Conservation (phyloP, 2,113 vertebrate genomes). For the Gymnarchus niloticus region DNA sequence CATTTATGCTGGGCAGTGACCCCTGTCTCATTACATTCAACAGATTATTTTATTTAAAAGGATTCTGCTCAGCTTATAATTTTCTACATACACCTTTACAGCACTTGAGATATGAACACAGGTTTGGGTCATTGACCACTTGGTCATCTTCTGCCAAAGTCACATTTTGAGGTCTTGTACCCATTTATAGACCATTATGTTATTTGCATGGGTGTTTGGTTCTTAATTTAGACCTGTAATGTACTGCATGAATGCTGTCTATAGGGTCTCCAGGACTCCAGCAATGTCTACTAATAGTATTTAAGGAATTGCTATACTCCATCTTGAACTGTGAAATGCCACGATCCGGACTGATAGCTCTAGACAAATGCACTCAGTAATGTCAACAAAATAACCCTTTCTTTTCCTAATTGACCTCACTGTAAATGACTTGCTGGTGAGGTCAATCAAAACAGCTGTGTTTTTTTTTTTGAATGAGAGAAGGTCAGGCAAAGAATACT, state of each 20-base stretch:
- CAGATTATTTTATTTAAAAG: background rate
- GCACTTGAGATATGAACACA: background rate
- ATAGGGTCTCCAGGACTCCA: background rate
- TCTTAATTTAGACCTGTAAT: background rate
- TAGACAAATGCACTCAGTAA: background rate
- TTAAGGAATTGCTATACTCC: background rate
- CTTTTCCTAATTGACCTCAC: background rate
- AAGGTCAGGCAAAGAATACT: background rate
- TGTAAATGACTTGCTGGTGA: background rate
- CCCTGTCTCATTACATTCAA: background rate
- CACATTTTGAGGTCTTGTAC: background rate
- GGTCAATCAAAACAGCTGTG: background rate
- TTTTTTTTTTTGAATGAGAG: background rate
- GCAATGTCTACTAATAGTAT: background rate
- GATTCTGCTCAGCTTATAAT: background rate
- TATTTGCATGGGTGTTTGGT: background rate
- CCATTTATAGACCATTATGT: background rate
- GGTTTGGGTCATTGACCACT: background rate
- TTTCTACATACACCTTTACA: background rate
- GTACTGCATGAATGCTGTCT: background rate
- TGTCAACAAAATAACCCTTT: background rate
- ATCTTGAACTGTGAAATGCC: background rate
- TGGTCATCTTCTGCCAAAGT: background rate
- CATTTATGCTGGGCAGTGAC: background rate
- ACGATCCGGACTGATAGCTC: background rate